Percentiles rank a stretch among this genome's conserved stretches.
phyloP scores from a whole-genome alignment of 2,888 invertebrate species.

The Rhogogaster chlorosoma region DNA sequence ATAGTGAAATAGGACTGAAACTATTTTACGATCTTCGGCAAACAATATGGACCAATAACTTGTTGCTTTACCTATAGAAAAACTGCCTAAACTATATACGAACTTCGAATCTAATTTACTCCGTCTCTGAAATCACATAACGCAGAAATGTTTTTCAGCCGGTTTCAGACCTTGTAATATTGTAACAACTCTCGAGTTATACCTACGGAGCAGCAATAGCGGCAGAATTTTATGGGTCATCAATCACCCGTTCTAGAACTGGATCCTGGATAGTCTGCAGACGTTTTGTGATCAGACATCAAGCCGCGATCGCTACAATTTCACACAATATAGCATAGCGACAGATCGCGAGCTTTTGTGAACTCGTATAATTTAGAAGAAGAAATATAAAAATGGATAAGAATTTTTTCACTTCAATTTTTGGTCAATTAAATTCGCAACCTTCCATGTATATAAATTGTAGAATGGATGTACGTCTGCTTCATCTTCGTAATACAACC shows the following conservation, averaged over 20 bases:
- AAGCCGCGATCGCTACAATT: not conserved
- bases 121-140: not conserved
- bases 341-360: not conserved
- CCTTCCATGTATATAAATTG: not conserved
- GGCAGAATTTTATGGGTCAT: constrained; percentile 47
- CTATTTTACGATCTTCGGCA: not conserved
- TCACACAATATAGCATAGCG: not conserved
- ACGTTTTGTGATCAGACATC: not conserved
- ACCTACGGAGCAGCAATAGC: not conserved
- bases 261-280: constrained; percentile 16
- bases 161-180: constrained; percentile 4
- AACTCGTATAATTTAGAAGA: not conserved
- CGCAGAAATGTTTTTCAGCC: not conserved
- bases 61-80: constrained; percentile 11
- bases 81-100: not conserved
- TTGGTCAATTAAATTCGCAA: not conserved
- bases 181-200: not conserved
- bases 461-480: not conserved
- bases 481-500: not conserved
- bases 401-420: not conserved
- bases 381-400: not conserved
- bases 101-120: not conserved
- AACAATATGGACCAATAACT: not conserved
- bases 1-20: not conserved
- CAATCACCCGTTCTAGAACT: constrained; percentile 37